Evolutionary conservation across 2,888 invertebrate species (phyloP).

Genomic region (Trissonchulus sp.): DNA sequence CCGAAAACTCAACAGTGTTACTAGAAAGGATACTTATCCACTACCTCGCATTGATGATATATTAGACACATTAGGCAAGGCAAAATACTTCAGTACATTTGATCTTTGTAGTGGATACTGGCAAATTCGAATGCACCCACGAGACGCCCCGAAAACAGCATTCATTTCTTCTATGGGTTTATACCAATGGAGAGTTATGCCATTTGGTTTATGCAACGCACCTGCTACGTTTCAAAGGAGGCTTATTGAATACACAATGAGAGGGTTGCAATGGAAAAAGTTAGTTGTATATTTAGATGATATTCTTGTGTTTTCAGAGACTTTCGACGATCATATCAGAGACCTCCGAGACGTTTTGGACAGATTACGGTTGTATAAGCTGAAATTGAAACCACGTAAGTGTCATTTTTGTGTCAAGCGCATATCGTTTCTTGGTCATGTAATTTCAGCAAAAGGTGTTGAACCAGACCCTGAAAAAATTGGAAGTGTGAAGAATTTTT

Average conservation of each 20-base stretch:
- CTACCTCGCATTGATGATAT: conserved; percentile 24
- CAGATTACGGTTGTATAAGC: background rate
- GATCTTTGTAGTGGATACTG: conserved; percentile 30
- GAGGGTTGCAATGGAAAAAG: conserved; percentile 3
- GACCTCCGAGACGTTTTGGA: conserved; percentile 2
- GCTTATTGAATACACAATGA: conserved; percentile 20
- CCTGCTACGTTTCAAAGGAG: conserved; percentile 37
- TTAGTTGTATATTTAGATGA: conserved; percentile 27
- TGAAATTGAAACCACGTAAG: conserved; percentile 1
- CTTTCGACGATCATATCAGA: background rate
- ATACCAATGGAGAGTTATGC: conserved; percentile 36
- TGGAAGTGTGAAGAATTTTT: background rate
- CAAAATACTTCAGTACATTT: conserved; percentile 11
- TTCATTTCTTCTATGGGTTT: conserved; percentile 33
- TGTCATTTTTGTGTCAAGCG: background rate
- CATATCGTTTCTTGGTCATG: conserved; percentile 2
- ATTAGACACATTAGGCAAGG: background rate
- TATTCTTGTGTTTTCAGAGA: conserved; percentile 12
- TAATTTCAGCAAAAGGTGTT: background rate
- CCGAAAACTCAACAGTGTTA: conserved; percentile 13
- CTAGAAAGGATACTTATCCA: conserved; percentile 17
- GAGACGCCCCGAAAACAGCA: conserved; percentile 34
- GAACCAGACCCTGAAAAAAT: conserved; percentile 16
- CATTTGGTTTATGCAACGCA: conserved; percentile 35
- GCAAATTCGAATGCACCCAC: conserved; percentile 29